Conservation (phyloP, 2,113 vertebrate genomes). For the Poecile atricapillus region DNA sequence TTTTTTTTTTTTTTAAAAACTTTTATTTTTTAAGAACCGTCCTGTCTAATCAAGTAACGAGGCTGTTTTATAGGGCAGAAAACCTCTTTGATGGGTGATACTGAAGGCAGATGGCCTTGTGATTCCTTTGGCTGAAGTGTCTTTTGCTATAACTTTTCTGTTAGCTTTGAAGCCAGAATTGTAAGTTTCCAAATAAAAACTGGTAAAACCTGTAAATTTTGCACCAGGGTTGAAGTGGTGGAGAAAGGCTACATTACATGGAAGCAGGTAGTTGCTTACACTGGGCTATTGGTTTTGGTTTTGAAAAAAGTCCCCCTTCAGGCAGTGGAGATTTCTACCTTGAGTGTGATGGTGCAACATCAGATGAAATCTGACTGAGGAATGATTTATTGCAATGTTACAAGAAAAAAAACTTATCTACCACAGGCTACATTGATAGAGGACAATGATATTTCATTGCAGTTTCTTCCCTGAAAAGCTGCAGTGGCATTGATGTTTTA, state of each 20-base stretch:
- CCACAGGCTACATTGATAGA: neutral
- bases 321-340: neutral
- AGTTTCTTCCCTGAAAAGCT: constrained; percentile 21
- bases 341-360: neutral
- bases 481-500: neutral
- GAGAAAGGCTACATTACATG: neutral
- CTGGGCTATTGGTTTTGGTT: neutral
- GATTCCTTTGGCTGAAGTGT: neutral
- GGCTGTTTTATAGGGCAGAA: neutral
- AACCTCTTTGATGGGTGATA: neutral
- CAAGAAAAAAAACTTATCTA: neutral
- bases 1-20: neutral
- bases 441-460: constrained; percentile 7
- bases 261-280: neutral
- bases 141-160: neutral
- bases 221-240: too few relatives aligned
- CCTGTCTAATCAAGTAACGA: neutral
- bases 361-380: neutral
- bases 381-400: constrained; percentile 20
- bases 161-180: neutral
- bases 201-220: neutral
- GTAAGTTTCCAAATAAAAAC: neutral
- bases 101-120: neutral
- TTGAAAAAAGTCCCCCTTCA: neutral
- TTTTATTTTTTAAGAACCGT: neutral